phyloP scores from a whole-genome alignment of 2,113 vertebrate genomes.

The Leucopternis melanops region DNA sequence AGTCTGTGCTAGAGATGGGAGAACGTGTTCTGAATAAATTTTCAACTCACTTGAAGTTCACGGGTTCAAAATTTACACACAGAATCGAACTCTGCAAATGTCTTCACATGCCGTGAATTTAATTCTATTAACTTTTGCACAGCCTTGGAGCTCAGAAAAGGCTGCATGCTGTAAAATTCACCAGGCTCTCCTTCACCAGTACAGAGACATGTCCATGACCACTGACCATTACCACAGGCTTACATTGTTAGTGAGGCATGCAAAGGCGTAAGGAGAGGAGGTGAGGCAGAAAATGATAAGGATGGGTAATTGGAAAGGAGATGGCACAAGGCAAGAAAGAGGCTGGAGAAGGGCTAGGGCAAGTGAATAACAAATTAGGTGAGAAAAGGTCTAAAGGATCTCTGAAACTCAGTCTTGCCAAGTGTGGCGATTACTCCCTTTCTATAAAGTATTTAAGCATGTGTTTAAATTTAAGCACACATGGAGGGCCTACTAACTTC shows the following conservation, averaged over 20 bases:
- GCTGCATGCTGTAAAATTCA: background rate
- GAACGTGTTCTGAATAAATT: conserved; percentile 58
- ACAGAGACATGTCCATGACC: background rate
- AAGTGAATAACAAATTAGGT: background rate
- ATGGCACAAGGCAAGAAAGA: background rate
- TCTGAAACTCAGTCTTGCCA: background rate
- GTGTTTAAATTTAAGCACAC: background rate
- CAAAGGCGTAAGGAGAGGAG: background rate
- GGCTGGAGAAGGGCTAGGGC: background rate
- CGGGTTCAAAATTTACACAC: conserved; percentile 62
- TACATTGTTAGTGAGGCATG: background rate
- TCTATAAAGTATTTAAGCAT: background rate
- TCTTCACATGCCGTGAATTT: conserved; percentile 15
- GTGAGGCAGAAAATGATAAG: background rate
- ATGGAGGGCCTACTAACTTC: background rate
- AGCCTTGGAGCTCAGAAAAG: background rate
- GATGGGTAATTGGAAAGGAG: background rate
- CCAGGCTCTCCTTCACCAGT: background rate
- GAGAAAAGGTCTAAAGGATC: background rate
- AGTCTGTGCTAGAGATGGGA: conserved; percentile 56
- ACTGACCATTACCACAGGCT: background rate
- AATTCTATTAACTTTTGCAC: conserved; percentile 18
- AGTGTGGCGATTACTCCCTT: background rate
- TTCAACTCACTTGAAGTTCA: conserved; percentile 60
- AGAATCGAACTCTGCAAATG: conserved; percentile 7